phyloP scores from a whole-genome alignment of 2,113 vertebrate species.

The Probosciger aterrimus region DNA sequence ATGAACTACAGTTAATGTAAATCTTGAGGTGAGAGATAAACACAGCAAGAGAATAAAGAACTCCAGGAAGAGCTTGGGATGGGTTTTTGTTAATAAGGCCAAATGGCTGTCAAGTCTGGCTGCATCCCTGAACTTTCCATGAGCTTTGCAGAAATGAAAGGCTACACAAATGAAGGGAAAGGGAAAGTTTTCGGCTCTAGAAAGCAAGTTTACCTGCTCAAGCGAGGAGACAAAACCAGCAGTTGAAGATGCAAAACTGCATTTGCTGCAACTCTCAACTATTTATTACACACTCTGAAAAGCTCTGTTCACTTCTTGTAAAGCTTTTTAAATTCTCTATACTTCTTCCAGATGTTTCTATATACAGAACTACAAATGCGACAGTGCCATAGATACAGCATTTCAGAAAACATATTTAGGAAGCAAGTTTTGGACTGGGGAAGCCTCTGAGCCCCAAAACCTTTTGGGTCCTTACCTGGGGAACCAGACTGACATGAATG shows the following conservation, averaged over 20 bases:
- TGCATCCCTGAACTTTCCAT: not conserved
- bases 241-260: not conserved
- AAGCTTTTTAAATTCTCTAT: not conserved
- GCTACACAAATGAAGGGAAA: not conserved
- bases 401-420: not conserved
- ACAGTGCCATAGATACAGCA: not conserved
- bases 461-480: slow-evolving; percentile 80
- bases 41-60: not conserved
- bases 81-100: not conserved
- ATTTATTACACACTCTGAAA: not conserved
- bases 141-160: not conserved
- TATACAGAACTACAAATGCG: not conserved
- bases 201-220: not conserved
- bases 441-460: not conserved
- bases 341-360: not conserved
- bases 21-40: not conserved
- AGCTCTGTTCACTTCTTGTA: accelerated
- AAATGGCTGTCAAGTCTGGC: not conserved
- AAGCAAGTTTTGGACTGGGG: not conserved
- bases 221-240: not conserved
- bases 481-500: slow-evolving; percentile 95
- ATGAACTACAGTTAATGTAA: not conserved
- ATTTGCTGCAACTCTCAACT: not conserved
- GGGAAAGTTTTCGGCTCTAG: not conserved
- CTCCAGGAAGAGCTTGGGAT: not conserved